These are phyloP conservation scores for Aspiorhynchus laticeps DNA, from an alignment of 2,113 vertebrate species.

Conservation along the genomic window DNA sequence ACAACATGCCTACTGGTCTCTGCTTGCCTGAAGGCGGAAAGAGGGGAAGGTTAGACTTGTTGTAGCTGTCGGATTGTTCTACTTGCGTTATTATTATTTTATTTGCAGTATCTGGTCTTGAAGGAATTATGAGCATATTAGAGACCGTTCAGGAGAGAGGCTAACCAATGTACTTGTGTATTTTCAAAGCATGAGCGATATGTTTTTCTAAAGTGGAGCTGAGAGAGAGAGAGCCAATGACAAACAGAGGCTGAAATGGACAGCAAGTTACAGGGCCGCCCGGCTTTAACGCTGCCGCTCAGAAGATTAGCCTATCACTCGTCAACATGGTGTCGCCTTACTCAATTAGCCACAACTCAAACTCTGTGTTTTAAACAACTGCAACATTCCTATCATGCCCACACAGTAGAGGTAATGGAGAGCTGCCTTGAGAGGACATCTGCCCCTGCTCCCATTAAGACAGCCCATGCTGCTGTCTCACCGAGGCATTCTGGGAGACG, in stretches of 20 bases:
- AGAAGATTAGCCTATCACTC: constrained; percentile 90
- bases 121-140: neutral
- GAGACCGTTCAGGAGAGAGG: neutral
- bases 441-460: constrained; percentile 43
- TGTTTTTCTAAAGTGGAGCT: neutral
- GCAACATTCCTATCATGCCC: constrained; percentile 55
- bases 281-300: constrained; percentile 48
- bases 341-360: constrained; percentile 54
- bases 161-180: neutral
- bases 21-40: constrained; percentile 71
- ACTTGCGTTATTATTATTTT: constrained; percentile 17
- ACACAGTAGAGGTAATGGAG: constrained; percentile 47
- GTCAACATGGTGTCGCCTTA: constrained; percentile 71
- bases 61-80: constrained; percentile 48
- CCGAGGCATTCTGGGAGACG: constrained; percentile 14
- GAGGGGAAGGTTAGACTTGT: constrained; percentile 62
- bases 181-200: constrained; percentile 45
- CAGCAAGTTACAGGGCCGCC: constrained; percentile 40
- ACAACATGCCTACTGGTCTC: constrained; percentile 78
- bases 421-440: constrained; percentile 41
- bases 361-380: constrained; percentile 53
- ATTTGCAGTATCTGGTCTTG: constrained; percentile 16
- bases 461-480: constrained; percentile 34
- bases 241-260: constrained; percentile 23
- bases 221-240: neutral